Percentiles rank a stretch among this genome's conserved stretches.
Evolutionary conservation across 37 sponge, comb jelly and placozoan genomes (phyloP).

Genomic region (Lycopodina hypogea): DNA sequence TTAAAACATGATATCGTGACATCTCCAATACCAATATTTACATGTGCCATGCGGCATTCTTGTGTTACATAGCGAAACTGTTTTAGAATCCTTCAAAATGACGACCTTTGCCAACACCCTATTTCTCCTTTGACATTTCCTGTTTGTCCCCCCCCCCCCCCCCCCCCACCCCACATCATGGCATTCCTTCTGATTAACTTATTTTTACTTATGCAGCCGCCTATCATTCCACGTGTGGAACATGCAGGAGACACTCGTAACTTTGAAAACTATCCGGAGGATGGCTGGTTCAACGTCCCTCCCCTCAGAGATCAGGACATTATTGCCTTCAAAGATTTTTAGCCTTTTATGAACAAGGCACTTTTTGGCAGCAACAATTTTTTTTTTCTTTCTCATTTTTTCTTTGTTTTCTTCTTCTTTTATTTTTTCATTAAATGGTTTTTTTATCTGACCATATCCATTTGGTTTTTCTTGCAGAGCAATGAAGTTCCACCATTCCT

Average conservation of each 20-base stretch:
- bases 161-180: no score
- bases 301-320: conserved; percentile 64
- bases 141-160: no score
- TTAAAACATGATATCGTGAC: no score
- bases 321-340: conserved; percentile 76
- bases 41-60: no score
- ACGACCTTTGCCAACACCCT: no score
- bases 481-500: no score
- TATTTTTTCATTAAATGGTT: neutral
- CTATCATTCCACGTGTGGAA: conserved; percentile 75
- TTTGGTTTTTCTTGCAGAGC: no score
- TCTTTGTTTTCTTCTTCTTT: neutral
- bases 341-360: neutral
- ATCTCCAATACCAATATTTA: no score
- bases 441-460: neutral
- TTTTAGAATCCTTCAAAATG: no score
- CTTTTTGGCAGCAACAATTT: neutral
- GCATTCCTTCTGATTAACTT: no score
- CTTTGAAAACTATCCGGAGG: conserved; percentile 93
- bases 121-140: no score
- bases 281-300: conserved; percentile 80
- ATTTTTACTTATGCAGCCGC: conserved; percentile 72
- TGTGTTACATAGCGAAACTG: no score
- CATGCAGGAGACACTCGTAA: conserved; percentile 90
- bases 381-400: neutral